Evolutionary conservation across 2,113 vertebrate species (phyloP).

Genomic region (Catharus minimus): DNA sequence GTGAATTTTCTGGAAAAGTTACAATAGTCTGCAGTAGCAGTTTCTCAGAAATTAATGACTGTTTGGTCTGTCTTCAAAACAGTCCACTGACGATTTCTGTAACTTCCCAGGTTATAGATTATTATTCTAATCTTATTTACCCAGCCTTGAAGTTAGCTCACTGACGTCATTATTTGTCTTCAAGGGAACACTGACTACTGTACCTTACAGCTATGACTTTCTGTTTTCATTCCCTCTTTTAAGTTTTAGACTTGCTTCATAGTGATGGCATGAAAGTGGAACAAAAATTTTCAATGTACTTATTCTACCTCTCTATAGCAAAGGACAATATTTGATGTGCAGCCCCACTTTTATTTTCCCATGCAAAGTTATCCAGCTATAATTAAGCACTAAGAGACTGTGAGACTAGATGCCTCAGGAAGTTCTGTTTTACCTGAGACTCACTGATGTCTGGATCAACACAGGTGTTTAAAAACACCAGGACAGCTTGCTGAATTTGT

Average conservation of each 20-base stretch:
- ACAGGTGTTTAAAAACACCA: not conserved
- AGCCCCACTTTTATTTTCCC: not conserved
- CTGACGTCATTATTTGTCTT: not conserved
- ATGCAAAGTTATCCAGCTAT: not conserved
- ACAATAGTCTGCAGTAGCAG: not conserved
- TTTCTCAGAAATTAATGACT: not conserved
- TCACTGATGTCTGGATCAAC: not conserved
- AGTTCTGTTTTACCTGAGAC: not conserved
- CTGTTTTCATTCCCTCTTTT: not conserved
- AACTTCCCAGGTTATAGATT: not conserved
- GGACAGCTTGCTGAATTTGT: not conserved
- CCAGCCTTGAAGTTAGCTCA: not conserved
- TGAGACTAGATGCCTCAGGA: not conserved
- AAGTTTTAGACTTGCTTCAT: not conserved
- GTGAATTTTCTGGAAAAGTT: not conserved
- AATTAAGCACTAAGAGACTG: not conserved
- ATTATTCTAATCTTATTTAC: not conserved
- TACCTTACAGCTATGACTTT: not conserved
- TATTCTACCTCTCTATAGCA: not conserved
- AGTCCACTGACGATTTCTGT: not conserved
- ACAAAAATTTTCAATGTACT: not conserved
- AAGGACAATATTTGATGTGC: not conserved
- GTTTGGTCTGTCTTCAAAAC: not conserved
- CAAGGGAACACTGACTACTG: not conserved
- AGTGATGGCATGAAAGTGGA: not conserved